These are phyloP conservation scores for Helobdella robusta DNA, from an alignment of 2,888 invertebrate species.

Conservation along the genomic window DNA sequence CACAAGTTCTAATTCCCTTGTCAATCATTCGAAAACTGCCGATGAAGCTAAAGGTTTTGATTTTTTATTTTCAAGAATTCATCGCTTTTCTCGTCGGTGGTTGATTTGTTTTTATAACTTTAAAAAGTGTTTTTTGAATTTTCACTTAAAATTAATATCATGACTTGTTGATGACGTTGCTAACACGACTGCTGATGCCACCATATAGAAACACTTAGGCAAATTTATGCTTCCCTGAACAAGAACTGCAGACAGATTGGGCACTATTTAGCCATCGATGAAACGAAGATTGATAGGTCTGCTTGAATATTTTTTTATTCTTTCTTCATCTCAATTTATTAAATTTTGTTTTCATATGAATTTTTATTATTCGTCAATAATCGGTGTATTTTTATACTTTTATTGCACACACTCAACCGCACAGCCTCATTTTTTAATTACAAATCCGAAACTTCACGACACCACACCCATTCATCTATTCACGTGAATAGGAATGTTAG, in stretches of 20 bases:
- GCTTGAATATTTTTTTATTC: not conserved
- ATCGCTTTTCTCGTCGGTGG: not conserved
- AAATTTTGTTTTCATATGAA: not conserved
- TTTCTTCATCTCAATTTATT: not conserved
- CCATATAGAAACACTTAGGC: not conserved
- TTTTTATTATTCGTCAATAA: not conserved
- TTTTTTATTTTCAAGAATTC: no score
- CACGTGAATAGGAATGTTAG: not conserved
- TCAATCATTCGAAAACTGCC: not conserved
- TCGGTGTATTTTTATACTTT: not conserved
- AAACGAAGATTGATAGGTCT: not conserved
- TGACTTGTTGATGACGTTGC: not conserved
- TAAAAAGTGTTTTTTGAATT: not conserved
- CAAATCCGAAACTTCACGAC: not conserved
- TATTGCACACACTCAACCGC: not conserved
- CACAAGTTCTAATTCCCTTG: not conserved
- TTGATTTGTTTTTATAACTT: not conserved
- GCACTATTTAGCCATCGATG: not conserved
- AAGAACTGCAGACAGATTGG: not conserved
- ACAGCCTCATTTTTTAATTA: not conserved
- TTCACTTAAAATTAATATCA: not conserved
- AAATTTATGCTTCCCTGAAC: not conserved
- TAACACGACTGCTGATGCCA: not conserved
- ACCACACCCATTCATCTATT: not conserved
- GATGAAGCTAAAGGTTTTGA: constrained; percentile 5